Evolutionary conservation across 2,113 vertebrate genomes (phyloP).

Genomic region (Rhizomys pruinosus): DNA sequence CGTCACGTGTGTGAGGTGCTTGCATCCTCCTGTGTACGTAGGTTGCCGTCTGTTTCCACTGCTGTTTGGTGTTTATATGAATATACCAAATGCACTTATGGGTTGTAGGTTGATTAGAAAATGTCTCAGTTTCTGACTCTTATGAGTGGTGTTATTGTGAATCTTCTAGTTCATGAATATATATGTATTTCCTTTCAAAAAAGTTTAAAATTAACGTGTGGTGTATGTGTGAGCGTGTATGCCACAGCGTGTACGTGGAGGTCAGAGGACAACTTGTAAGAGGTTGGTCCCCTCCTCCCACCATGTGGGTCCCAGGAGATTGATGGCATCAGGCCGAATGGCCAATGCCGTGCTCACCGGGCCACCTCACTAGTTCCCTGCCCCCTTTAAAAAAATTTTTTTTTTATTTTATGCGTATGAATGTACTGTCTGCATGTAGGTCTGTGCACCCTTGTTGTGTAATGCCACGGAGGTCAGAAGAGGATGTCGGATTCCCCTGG

Average conservation of each 20-base stretch:
- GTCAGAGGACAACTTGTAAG: background rate
- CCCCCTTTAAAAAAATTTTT: too few relatives aligned
- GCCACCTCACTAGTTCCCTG: too few relatives aligned
- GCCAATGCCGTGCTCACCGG: background rate
- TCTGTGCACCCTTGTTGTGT: too few relatives aligned
- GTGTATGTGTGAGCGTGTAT: too few relatives aligned
- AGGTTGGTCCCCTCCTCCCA: too few relatives aligned
- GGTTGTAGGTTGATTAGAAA: background rate
- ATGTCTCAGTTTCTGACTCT: background rate
- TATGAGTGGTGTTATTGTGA: background rate
- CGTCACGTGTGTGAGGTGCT: background rate
- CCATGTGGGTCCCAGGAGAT: too few relatives aligned
- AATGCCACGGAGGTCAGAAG: too few relatives aligned
- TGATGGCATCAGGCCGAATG: background rate
- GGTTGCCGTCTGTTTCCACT: background rate
- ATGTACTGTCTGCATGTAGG: too few relatives aligned
- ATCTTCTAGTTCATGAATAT: background rate
- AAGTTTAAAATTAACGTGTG: background rate
- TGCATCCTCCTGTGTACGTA: background rate
- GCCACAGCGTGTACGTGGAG: background rate
- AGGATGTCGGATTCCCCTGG: too few relatives aligned
- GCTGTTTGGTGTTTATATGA: background rate
- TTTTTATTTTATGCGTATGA: too few relatives aligned
- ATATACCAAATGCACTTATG: background rate
- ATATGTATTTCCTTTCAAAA: background rate